These are phyloP conservation scores for Thera britannica DNA, from an alignment of 2,888 invertebrate genomes.

Conservation along the genomic window DNA sequence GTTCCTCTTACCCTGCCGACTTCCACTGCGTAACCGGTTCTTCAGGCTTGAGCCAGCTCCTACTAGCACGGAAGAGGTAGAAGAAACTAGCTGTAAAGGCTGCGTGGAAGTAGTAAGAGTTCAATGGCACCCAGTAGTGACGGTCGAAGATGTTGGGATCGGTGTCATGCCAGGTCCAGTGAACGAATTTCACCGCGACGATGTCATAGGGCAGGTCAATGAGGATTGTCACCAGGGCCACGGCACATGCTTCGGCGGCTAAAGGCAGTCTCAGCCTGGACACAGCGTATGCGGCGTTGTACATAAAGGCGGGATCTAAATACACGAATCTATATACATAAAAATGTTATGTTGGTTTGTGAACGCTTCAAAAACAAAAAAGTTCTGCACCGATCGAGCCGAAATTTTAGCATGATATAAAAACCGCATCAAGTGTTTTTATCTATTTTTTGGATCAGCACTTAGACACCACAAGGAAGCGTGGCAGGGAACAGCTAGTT, in stretches of 20 bases:
- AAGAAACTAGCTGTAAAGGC: constrained; percentile 90
- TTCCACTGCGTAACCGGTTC: constrained; percentile 81
- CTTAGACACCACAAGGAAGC: too few relatives aligned
- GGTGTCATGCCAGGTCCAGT: constrained; percentile 94
- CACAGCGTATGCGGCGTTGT: constrained; percentile 85
- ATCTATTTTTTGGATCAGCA: too few relatives aligned
- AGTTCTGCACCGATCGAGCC: too few relatives aligned
- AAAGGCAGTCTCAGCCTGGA: constrained; percentile 82
- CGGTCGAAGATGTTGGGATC: constrained; percentile 89
- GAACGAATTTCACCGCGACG: constrained; percentile 90
- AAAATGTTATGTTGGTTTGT: too few relatives aligned
- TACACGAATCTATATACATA: not conserved
- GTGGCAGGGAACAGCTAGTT: too few relatives aligned
- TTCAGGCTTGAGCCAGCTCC: constrained; percentile 79
- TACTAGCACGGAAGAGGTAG: constrained; percentile 86
- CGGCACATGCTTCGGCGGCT: constrained; percentile 87
- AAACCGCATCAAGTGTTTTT: too few relatives aligned
- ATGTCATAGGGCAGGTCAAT: constrained; percentile 93
- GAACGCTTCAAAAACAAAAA: too few relatives aligned
- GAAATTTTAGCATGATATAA: too few relatives aligned
- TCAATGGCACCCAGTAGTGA: constrained; percentile 93
- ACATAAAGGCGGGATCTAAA: constrained; percentile 86
- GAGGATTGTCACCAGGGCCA: constrained; percentile 88
- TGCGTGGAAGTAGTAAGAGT: constrained; percentile 92
- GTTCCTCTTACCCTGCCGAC: constrained; percentile 74